Base-by-base conservation (phyloP, 2,113 vertebrate genomes). In the Struthidea cinerea region DNA sequence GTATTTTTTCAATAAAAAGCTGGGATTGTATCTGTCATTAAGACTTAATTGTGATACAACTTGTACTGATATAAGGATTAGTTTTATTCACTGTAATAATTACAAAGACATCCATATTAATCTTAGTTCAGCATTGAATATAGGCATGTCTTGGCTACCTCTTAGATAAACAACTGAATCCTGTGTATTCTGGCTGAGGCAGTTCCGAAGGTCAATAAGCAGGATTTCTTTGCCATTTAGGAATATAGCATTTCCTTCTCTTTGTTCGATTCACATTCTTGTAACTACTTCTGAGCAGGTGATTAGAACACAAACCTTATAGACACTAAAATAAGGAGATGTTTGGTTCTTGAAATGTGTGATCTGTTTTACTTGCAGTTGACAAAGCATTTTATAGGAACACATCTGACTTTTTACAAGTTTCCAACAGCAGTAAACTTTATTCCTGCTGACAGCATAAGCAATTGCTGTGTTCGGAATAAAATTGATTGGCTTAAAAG, bases 401-500 rank as follows among this genome's bases (percentile, higher is more conserved):
- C 41, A 80, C n/a, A 65, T 87, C 60, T 75, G 63, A 95, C 79
- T 97, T 92, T 95, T 93, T 95, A 92, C 41, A 75, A 79, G 79
- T 97, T 92, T 94, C 89, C 75, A 84, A 65, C 44, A 84, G 67
- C 52, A 83, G 85, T 96, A 97, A 94, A 93, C 87, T 90, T 96
- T 89, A 93, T 90, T 91, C 44, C 61, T 73, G 27, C 61, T 94
- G 87, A 96, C 93, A 97, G 63, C 42, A 97, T 78, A 97, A 96
- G 90, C 78, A 97, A 96, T 96, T 97, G 86, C 63, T 94, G 47
- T 83, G 50, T 93, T 91, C 77, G 95, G 84, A 97, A 87, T 77
- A 94, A 93, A 96, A 95, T 0, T 42, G 55, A 81, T 81, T 87
- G 60, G 73, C 95, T 89, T 63, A 80, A 90, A 96, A 93, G 61